phyloP scores from a whole-genome alignment of 2,113 vertebrate species.

The Aphyosemion australe region DNA sequence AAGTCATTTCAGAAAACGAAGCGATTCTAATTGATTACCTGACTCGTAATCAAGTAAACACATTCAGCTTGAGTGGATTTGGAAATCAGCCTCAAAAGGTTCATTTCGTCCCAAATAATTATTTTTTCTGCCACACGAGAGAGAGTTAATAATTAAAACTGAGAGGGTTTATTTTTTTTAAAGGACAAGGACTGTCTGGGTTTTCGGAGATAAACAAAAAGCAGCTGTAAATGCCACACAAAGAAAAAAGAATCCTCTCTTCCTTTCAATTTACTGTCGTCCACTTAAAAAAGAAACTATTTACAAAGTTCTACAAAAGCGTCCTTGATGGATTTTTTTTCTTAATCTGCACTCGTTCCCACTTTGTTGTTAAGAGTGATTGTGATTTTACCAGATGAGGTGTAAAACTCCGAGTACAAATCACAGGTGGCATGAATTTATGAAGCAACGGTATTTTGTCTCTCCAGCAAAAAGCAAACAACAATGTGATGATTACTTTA shows the following conservation, averaged over 20 bases:
- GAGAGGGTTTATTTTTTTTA: not conserved
- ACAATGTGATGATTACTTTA: conserved; percentile 7
- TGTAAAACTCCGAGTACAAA: not conserved
- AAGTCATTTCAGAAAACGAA: conserved; percentile 1
- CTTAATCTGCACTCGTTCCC: not conserved
- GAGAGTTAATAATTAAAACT: not conserved
- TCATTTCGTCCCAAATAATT: conserved; percentile 29
- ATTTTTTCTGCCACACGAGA: conserved; percentile 12
- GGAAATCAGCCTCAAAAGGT: conserved; percentile 35
- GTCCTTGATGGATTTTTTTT: not conserved
- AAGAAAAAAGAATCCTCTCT: not conserved
- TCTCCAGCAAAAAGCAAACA: not conserved
- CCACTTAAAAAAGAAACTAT: not conserved
- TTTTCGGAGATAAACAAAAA: conserved; percentile 1
- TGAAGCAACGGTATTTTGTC: not conserved
- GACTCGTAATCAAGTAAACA: conserved; percentile 30
- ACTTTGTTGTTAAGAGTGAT: not conserved
- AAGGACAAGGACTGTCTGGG: not conserved
- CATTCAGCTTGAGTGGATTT: conserved; percentile 26
- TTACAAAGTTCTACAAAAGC: not conserved
- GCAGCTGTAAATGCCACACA: conserved; percentile 15
- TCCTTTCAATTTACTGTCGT: not conserved
- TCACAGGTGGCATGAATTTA: conserved; percentile 16
- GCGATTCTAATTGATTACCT: conserved; percentile 25
- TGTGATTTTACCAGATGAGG: not conserved